phyloP scores from a whole-genome alignment of 2,797 vertebrate species.

The Chelon labrosus region DNA sequence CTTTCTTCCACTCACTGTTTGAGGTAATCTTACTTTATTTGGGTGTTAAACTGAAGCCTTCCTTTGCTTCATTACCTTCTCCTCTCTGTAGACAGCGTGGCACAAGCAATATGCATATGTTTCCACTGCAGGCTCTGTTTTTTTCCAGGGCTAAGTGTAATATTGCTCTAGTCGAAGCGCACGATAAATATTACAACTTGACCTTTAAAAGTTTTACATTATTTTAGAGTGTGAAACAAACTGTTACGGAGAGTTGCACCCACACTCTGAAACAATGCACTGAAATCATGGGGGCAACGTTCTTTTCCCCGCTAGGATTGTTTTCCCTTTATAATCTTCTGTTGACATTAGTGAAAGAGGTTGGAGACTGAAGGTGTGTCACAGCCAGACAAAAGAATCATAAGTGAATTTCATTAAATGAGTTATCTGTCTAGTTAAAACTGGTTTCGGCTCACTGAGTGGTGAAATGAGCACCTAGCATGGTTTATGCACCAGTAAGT shows the following conservation, averaged over 20 bases:
- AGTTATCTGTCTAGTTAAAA: slow-evolving; percentile 67
- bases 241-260: not conserved
- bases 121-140: not conserved
- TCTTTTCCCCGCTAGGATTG: slow-evolving; percentile 1
- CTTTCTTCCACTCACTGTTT: not conserved
- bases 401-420: slow-evolving; percentile 62
- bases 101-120: not conserved
- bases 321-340: not conserved
- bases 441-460: slow-evolving; percentile 69
- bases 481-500: slow-evolving; percentile 62
- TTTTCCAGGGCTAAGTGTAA: too few species aligned
- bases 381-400: slow-evolving; percentile 51
- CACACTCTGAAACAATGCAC: not conserved
- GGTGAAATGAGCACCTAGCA: slow-evolving; percentile 71
- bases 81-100: not conserved
- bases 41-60: not conserved
- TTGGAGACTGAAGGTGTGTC: slow-evolving; percentile 40
- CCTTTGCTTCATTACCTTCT: not conserved
- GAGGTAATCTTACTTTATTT: too few species aligned
- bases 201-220: not conserved
- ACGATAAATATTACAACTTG: not conserved
- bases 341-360: slow-evolving; percentile 31
- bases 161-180: too few species aligned
- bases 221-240: not conserved
- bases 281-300: not conserved